Conservation (phyloP, 2,113 vertebrate genomes). For the Anolis sagrei region DNA sequence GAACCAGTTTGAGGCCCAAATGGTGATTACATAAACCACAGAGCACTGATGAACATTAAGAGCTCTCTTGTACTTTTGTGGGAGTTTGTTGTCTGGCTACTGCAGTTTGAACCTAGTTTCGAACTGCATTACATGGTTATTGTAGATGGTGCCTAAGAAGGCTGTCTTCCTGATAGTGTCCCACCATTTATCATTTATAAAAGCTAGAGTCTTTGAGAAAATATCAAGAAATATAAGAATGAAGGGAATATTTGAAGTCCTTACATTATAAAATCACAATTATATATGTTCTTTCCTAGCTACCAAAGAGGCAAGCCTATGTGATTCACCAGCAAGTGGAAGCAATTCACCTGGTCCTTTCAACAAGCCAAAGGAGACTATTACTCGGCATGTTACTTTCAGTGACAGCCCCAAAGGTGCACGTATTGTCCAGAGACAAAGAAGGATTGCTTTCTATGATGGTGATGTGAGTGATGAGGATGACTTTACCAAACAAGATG, state of each 20-base stretch:
- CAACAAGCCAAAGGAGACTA: slow-evolving; percentile 68
- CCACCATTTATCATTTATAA: not conserved
- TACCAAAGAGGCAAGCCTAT: slow-evolving; percentile 67
- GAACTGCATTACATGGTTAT: no score
- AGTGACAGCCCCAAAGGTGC: slow-evolving; percentile 78
- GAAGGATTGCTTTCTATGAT: slow-evolving; percentile 82
- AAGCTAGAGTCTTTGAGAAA: not conserved
- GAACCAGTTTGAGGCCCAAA: no score
- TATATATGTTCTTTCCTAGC: slow-evolving; percentile 41
- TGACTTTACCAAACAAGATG: slow-evolving; percentile 57
- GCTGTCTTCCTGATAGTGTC: no score
- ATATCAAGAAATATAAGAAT: not conserved
- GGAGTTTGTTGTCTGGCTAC: no score
- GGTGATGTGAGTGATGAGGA: slow-evolving; percentile 80
- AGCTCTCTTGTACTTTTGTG: no score
- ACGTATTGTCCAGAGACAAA: slow-evolving; percentile 87
- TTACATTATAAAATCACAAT: not conserved
- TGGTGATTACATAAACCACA: no score
- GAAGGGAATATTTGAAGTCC: not conserved
- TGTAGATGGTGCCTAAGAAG: not conserved
- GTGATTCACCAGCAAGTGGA: slow-evolving; percentile 59
- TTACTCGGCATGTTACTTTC: slow-evolving; percentile 74
- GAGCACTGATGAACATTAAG: no score
- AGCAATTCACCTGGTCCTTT: slow-evolving; percentile 55
- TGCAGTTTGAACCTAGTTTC: no score